Evolutionary conservation across 2,888 invertebrate genomes (phyloP).

Genomic region (Archaeoteleia sp.): DNA sequence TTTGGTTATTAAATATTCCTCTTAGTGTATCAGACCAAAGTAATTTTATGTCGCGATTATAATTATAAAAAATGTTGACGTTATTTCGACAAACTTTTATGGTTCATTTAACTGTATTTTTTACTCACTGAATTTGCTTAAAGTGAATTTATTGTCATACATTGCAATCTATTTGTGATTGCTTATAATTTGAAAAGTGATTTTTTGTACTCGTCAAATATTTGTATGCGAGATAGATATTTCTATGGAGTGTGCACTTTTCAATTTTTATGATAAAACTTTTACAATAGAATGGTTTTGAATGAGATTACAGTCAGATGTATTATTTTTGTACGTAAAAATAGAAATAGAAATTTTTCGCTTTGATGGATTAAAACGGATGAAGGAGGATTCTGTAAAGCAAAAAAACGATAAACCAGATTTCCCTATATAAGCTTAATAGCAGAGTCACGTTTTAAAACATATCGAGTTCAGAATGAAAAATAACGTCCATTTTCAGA

Average conservation of each 20-base stretch:
- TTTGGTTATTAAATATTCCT: no score
- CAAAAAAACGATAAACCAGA: neutral
- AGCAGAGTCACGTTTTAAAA: neutral
- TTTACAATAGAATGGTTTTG: neutral
- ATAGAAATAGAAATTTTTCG: neutral
- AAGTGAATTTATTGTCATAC: no score
- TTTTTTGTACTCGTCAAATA: no score
- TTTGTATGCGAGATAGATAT: no score
- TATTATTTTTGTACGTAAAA: neutral
- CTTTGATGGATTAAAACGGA: constrained; percentile 3
- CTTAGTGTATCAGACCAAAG: no score
- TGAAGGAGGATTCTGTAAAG: neutral
- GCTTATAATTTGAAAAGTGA: no score
- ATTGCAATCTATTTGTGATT: no score
- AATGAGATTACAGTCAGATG: neutral
- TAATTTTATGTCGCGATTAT: no score
- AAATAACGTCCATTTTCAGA: neutral
- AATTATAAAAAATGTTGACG: no score
- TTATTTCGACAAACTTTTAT: no score
- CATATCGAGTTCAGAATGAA: neutral
- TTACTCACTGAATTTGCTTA: no score
- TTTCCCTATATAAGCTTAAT: neutral
- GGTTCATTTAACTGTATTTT: no score
- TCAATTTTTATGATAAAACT: neutral
- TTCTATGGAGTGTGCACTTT: neutral